Conservation (phyloP, 2,797 vertebrate genomes). For the Aulostomus chinensis region DNA sequence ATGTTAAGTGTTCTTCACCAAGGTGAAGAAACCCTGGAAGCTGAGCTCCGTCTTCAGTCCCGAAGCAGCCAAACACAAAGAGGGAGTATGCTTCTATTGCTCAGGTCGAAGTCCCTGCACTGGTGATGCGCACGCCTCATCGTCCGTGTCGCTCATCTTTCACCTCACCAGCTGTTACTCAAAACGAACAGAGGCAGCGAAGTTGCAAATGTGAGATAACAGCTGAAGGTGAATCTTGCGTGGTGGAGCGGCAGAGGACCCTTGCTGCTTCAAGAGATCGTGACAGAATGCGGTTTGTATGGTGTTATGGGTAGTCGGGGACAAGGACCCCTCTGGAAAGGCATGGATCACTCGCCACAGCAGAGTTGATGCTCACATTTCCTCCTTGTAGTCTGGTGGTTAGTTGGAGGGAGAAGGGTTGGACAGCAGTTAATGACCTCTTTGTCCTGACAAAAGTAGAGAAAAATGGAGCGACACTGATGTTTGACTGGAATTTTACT, state of each 20-base stretch:
- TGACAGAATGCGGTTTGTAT: constrained; percentile 84
- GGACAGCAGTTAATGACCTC: too few species aligned
- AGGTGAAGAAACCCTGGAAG: constrained; percentile 17
- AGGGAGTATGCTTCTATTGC: constrained; percentile 12
- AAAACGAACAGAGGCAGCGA: constrained; percentile 14
- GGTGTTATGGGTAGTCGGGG: constrained; percentile 77
- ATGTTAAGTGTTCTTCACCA: constrained; percentile 25
- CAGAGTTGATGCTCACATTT: constrained; percentile 36
- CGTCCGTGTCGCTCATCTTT: background rate
- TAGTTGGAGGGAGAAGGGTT: too few species aligned
- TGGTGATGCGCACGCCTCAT: background rate
- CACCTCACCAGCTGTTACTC: constrained; percentile 10
- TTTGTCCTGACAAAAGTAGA: too few species aligned
- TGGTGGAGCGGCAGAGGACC: background rate
- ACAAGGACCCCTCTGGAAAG: constrained; percentile 63
- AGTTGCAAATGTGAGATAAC: constrained; percentile 5
- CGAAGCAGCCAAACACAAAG: constrained; percentile 10
- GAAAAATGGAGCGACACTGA: too few species aligned
- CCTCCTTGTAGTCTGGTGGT: constrained; percentile 3
- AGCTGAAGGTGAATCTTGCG: background rate
- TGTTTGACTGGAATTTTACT: too few species aligned
- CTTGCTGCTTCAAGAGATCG: constrained; percentile 6
- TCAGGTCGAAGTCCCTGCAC: constrained; percentile 28
- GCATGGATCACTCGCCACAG: constrained; percentile 48
- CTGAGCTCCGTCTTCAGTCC: constrained; percentile 12